Evolutionary conservation across 2,113 vertebrate genomes (phyloP), one percentile per base, ranked within the genome.

Genomic region (Pterocles gutturalis): DNA sequence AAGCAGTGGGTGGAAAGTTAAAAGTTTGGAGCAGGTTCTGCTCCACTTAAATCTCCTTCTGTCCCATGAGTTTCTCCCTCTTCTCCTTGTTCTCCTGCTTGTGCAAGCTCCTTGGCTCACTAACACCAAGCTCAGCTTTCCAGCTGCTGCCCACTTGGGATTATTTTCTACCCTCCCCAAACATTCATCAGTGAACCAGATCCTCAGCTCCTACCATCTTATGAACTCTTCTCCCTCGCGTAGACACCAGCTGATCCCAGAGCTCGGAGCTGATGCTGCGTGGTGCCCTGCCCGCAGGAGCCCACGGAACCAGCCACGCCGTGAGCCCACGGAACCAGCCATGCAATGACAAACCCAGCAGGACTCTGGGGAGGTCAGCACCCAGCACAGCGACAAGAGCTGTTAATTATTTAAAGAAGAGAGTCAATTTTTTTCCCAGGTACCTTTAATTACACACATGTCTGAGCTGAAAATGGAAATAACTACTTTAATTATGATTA

Each of bases 361-460:
- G 41, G 17, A 62, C 25, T 7, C 31, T 0, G 1, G 13, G 22
- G 60, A 78, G 65, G 54, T 29, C 33, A 72, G 19, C 33, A 62
- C 21, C 19, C 57, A 41, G 45, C 6, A 2, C 38, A 70, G 58
- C 65, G 65, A 41, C 34, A 78, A 25, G 8, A 38, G 48, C 29
- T 70, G 80, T 29, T 88, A 48, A 53, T 78, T 83, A 65, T 31
- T 93, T 45, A 62, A 41, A 65, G 62, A 80, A 86, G 85, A 81
- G 0, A 87, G 53, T 66, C 75, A 86, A 76, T 89, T 86, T 55
- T 55, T 84, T 95, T 55, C 66, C 41, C 81, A 84, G 81, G 91
- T 95, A 87, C 91, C 89, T 65, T 90, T 94, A 97, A 95, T 96
- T 94, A 96, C 72, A 70, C 83, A 78, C n/a, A 62, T 41, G 7